These are phyloP conservation scores for Psephotus haematonotus DNA, from an alignment of 2,113 vertebrate species.

Conservation along the genomic window DNA sequence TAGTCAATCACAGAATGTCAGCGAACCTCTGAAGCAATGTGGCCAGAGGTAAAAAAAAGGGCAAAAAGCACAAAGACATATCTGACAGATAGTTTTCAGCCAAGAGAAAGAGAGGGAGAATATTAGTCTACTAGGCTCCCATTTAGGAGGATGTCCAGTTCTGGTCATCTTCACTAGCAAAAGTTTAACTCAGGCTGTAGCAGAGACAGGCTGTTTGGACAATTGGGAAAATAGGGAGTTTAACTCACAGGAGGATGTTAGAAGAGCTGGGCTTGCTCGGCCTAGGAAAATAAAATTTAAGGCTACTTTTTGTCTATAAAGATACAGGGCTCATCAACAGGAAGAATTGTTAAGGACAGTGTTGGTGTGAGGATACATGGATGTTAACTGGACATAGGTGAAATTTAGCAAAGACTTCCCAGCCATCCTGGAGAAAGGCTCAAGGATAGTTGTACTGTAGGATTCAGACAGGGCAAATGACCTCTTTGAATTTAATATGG, in stretches of 20 bases:
- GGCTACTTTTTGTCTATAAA: not conserved
- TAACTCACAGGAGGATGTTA: not conserved
- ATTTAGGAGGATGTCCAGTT: not conserved
- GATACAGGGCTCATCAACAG: not conserved
- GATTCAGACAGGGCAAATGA: not conserved
- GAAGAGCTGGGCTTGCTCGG: not conserved
- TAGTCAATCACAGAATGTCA: constrained; percentile 44
- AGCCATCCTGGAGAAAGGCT: not conserved
- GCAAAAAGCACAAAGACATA: not conserved
- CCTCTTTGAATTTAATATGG: not conserved
- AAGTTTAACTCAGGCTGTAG: not conserved
- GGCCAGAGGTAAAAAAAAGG: not conserved
- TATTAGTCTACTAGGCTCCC: not conserved
- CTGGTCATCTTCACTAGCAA: not conserved
- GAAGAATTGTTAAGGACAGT: not conserved
- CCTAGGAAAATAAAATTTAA: not conserved
- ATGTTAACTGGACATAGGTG: fast-evolving
- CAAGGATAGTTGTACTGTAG: not conserved
- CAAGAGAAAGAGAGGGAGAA: not conserved
- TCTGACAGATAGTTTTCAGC: not conserved
- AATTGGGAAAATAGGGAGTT: not conserved
- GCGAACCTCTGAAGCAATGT: not conserved
- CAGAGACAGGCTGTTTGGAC: not conserved
- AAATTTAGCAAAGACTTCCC: not conserved
- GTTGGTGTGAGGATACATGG: not conserved